phyloP scores from a whole-genome alignment of 1,140 invertebrate genomes.

The Elysia chlorotica region DNA sequence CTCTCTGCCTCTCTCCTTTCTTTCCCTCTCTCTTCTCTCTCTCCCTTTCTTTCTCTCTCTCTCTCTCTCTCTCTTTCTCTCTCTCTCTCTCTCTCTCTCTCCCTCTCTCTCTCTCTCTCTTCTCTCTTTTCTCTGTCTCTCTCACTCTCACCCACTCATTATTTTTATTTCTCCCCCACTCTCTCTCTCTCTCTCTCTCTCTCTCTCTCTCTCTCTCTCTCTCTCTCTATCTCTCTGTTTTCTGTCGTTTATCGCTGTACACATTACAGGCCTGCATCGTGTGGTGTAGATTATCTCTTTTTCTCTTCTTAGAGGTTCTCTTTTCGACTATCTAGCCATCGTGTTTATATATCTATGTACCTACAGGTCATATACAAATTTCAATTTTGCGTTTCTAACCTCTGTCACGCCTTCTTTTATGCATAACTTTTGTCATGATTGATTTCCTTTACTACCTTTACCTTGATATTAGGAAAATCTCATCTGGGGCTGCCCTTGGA shows the following conservation, averaged over 20 bases:
- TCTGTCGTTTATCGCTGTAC: neutral
- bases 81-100: neutral
- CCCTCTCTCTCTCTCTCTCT: neutral
- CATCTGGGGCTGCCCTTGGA: no score
- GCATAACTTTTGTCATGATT: no score
- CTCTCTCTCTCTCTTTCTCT: neutral
- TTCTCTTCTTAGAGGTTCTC: no score
- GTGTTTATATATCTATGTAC: no score
- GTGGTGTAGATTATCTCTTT: no score
- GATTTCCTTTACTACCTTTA: no score
- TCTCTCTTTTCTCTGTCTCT: neutral
- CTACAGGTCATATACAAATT: no score
- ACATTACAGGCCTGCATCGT: neutral
- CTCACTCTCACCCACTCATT: neutral
- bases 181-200: constrained; percentile 5
- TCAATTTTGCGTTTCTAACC: no score
- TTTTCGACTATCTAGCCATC: no score
- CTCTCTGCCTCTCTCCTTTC: neutral
- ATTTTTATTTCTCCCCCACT: neutral
- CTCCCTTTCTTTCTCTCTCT: neutral
- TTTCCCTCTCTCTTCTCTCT: neutral
- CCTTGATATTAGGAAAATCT: no score
- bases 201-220: constrained; percentile 7
- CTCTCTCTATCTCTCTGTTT: constrained; percentile 2
- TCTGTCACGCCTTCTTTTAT: no score